Evolutionary conservation across 2,888 invertebrate genomes (phyloP), one percentile per base, ranked within the genome.

Genomic region (Pterobdella sp.): DNA sequence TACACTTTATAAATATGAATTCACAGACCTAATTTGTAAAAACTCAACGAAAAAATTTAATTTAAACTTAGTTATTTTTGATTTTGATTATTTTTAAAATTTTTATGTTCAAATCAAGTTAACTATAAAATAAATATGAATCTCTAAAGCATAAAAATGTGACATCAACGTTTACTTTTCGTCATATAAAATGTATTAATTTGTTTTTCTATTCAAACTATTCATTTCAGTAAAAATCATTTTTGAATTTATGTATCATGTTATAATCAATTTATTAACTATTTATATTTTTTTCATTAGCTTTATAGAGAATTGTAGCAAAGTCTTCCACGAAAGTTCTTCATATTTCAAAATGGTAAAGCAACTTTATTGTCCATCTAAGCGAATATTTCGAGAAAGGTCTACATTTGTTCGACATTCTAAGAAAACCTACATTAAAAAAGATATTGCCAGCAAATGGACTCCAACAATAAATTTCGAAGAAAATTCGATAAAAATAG

Each of bases 111-210:
- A n/a, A n/a, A n/a, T n/a, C n/a, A n/a, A n/a, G n/a, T n/a, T n/a
- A n/a, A n/a, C n/a, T n/a, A n/a, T n/a, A n/a, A n/a, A n/a, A n/a
- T n/a, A n/a, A n/a, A n/a, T n/a, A n/a, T n/a, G n/a, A n/a, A n/a
- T n/a, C n/a, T n/a, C n/a, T n/a, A n/a, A n/a, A n/a, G n/a, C n/a
- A n/a, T n/a, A n/a, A 42, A 42, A 42, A 42, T 42, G 49, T 42
- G 49, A 42, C 49, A 42, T 42, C 49, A 42, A 42, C 49, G 49
- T 42, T 42, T 42, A 42, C 49, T 42, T 42, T 42, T 42, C 49
- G 49, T 42, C 10, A 14, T 42, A 42, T 22, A 42, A 14, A 14
- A 42, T 42, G 7, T 42, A 22, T 42, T 42, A 22, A 7, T 42
- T 42, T 22, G 7, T 14, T 14, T 42, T 42, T 42, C 7, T 14